Percentiles rank a stretch among this genome's conserved stretches.
Conservation (phyloP, 2,113 vertebrate species). For the Dolichallabes microphthalmus region DNA sequence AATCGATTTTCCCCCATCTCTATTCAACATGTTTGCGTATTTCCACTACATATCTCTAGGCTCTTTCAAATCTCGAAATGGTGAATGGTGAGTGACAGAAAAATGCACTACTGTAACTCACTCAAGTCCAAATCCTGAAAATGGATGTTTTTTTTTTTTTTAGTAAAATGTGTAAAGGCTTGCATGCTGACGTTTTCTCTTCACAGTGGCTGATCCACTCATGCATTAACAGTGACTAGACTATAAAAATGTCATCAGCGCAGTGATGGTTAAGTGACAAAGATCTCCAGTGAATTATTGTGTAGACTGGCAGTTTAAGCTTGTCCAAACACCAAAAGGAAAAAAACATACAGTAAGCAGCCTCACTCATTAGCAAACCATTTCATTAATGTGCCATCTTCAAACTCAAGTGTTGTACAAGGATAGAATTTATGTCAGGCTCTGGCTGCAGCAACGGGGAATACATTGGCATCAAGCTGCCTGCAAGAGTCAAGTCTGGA, state of each 20-base stretch:
- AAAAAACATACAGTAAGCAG: conserved; percentile 34
- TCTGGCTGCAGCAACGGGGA: conserved; percentile 40
- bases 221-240: conserved; percentile 18
- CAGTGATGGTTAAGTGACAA: conserved; percentile 45
- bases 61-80: neutral
- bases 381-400: conserved; percentile 41
- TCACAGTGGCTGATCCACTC: conserved; percentile 33
- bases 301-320: conserved; percentile 53
- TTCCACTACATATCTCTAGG: neutral
- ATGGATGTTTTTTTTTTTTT: conserved; percentile 2
- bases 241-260: conserved; percentile 46
- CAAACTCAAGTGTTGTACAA: conserved; percentile 34
- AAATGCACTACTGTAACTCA: neutral
- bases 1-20: too few relatives aligned
- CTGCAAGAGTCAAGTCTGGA: conserved; percentile 36
- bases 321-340: conserved; percentile 39
- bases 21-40: neutral
- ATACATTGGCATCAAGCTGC: conserved; percentile 35
- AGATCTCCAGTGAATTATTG: conserved; percentile 37
- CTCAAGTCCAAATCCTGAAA: conserved; percentile 16
- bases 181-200: conserved; percentile 19
- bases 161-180: conserved; percentile 8
- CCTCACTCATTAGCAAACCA: conserved; percentile 42
- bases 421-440: conserved; percentile 47
- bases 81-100: neutral